Percentiles rank a stretch among this genome's conserved stretches.
Conservation (phyloP, 2,113 vertebrate genomes). For the Mesitornis unicolor region DNA sequence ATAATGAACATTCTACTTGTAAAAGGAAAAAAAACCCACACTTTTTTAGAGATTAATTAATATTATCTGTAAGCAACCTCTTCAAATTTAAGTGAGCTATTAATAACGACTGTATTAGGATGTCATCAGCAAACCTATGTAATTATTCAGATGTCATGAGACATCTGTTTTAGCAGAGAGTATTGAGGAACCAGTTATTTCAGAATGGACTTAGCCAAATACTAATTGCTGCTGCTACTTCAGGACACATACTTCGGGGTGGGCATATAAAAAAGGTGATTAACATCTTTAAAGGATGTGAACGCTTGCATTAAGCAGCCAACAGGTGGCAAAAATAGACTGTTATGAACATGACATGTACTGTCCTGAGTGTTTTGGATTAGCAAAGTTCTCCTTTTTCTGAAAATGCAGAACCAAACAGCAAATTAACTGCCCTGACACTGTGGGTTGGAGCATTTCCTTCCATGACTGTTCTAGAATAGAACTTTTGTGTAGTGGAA, state of each 20-base stretch:
- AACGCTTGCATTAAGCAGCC: neutral
- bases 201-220: neutral
- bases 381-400: neutral
- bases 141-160: neutral
- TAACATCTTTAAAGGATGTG: neutral
- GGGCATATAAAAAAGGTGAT: neutral
- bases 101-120: neutral
- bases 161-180: neutral
- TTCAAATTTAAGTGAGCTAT: neutral
- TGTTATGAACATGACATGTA: neutral
- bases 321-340: neutral
- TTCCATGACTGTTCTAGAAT: neutral
- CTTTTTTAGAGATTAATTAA: neutral
- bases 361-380: neutral
- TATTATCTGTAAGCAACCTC: neutral
- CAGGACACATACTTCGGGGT: neutral
- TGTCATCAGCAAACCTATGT: neutral
- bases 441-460: neutral
- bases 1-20: neutral
- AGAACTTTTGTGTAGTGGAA: neutral
- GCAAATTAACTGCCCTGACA: neutral
- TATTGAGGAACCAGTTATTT: neutral
- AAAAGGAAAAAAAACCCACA: accelerated
- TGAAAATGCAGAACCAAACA: neutral
- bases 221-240: neutral